phyloP scores from a whole-genome alignment of 2,113 vertebrate species.

The Lontra canadensis region DNA sequence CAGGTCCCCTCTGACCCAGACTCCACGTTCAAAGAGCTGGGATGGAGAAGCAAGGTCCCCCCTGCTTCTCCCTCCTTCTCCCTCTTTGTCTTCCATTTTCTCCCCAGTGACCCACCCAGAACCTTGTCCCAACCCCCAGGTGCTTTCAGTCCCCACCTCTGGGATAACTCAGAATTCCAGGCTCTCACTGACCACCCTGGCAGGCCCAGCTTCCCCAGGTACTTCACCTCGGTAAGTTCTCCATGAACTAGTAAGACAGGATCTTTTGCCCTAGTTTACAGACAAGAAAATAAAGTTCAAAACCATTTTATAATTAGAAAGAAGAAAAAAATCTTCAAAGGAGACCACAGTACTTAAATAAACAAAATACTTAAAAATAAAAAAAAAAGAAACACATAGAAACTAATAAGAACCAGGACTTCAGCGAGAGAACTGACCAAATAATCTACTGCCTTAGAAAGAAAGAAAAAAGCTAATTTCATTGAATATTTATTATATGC shows the following conservation, averaged over 20 bases:
- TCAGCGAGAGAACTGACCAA: background rate
- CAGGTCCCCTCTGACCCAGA: background rate
- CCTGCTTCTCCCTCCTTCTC: background rate
- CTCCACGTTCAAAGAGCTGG: background rate
- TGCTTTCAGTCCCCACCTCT: background rate
- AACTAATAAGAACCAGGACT: background rate
- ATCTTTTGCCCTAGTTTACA: background rate
- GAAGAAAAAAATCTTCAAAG: background rate
- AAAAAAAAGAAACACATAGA: background rate
- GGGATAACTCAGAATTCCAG: background rate
- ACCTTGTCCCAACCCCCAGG: background rate
- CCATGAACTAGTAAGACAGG: background rate
- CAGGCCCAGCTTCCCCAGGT: background rate
- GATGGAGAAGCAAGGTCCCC: background rate
- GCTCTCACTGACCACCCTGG: background rate
- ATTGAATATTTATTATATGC: background rate
- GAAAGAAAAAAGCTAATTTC: background rate
- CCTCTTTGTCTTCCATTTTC: background rate
- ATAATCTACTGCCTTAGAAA: background rate
- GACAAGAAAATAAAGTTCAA: background rate
- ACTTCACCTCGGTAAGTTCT: background rate
- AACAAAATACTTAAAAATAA: background rate
- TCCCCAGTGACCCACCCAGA: background rate
- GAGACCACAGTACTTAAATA: background rate
- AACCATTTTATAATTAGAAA: background rate